Evolutionary conservation across 1,140 invertebrate species (phyloP), one percentile per base, ranked within the genome.

Genomic region (Cyclargus thomasi): DNA sequence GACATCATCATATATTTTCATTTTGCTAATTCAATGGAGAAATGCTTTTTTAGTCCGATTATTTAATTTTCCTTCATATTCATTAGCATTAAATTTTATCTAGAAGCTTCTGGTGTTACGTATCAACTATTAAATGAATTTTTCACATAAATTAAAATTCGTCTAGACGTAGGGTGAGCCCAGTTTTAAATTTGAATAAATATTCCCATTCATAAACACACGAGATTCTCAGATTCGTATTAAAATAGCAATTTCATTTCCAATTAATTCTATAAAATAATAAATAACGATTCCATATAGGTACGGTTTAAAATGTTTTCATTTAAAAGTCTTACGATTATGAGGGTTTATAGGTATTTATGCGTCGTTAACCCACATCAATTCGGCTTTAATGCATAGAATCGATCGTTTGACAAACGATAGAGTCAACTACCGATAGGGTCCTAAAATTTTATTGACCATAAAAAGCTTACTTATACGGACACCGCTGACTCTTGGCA

Each of bases 381-480:
- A 71, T 71, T 74, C 68, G 64, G 65, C 72, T 73, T 67, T 69
- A 65, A 65, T 55, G 67, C 70, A 76, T 81, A 83, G 81, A 81
- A 85, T 87, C 85, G 83, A 85, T 77, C 65, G 73, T 74, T 74
- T 81, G 71, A 78, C 73, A 77, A 79, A 76, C 79, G 78, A 83
- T 83, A 85, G 80, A 86, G 80, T 84, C 77, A 82, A 82, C 78
- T 83, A 83, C 78, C 77, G 70, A 79, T 75, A 75, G 67, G 77
- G 63, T 76, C 72, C 77, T 85, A 87, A 87, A 85, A 81, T 85
- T 85, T 85, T 83, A 87, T 71, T 78, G 80, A 11, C 78, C 71
- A 83, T 85, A 85, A 87, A 87, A 84, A 67, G 53, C 69, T 83
- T 79, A 87, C 75, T 86, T 86, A 85, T 86, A 76, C 74, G 71